Conservation (phyloP, 1,140 invertebrate species). For the Battus philenor region DNA sequence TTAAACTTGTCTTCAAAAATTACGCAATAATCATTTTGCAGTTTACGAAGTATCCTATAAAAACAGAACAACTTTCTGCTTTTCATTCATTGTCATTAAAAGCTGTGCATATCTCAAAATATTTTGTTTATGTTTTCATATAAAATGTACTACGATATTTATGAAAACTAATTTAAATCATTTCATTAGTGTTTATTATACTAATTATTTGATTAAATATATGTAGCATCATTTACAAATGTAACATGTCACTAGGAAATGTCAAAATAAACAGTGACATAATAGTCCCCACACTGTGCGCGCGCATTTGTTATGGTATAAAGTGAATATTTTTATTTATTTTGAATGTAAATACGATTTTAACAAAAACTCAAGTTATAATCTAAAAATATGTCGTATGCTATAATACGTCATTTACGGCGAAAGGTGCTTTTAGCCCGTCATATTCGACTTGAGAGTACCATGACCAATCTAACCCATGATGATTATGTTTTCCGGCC, state of each 20-base stretch:
- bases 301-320: conserved; percentile 20
- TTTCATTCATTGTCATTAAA: no score
- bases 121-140: no score
- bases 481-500: conserved; percentile 61
- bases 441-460: conserved; percentile 50
- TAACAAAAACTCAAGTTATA: conserved; percentile 19
- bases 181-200: no score
- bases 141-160: no score
- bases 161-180: no score
- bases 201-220: conserved; percentile 6
- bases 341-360: conserved; percentile 21
- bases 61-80: no score
- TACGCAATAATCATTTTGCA: not conserved
- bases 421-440: conserved; percentile 40
- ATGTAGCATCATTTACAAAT: conserved; percentile 7
- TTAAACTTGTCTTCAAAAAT: no score
- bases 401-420: conserved; percentile 52
- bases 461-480: conserved; percentile 57
- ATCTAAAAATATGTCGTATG: conserved; percentile 45
- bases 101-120: no score
- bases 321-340: conserved; percentile 24
- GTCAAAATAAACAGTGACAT: conserved; percentile 50
- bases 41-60: not conserved
- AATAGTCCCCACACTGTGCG: conserved; percentile 31
- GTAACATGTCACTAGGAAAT: conserved; percentile 20